Percentiles rank a stretch among this genome's conserved stretches.
These are phyloP conservation scores for Eulemur coronatus DNA, from an alignment of 2,797 vertebrate species.

Conservation along the genomic window DNA sequence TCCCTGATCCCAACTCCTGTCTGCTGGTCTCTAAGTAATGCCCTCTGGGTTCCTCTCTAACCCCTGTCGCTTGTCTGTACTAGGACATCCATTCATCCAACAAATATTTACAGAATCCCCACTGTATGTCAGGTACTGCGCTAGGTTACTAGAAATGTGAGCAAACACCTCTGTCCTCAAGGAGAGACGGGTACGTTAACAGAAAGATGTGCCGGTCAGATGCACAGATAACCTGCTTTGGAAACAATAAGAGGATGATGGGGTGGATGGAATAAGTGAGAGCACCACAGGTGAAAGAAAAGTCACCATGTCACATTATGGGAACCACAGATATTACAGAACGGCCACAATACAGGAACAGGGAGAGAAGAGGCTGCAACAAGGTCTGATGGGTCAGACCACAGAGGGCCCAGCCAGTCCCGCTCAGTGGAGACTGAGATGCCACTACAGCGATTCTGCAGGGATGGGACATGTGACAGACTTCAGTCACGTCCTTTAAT, in stretches of 20 bases:
- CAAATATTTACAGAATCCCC: not conserved
- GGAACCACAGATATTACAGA: not conserved
- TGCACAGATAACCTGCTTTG: not conserved
- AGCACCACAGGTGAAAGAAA: not conserved
- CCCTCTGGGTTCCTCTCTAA: not conserved
- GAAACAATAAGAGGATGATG: not conserved
- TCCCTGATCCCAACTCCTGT: not conserved
- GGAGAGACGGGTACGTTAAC: not conserved
- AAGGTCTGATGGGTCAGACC: not conserved
- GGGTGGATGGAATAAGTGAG: not conserved
- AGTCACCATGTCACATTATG: rapidly evolving
- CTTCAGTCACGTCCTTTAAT: not conserved
- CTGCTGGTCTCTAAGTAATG: not conserved
- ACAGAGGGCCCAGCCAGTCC: not conserved
- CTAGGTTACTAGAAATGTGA: not conserved
- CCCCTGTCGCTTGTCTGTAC: not conserved
- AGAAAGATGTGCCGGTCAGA: not conserved
- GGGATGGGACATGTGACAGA: rapidly evolving
- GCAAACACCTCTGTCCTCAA: not conserved
- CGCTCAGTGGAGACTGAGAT: not conserved
- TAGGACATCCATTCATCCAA: not conserved
- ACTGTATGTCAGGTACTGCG: too few species aligned
- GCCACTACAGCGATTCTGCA: not conserved
- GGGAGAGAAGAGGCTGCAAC: not conserved
- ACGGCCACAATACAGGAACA: not conserved